Percentiles rank a stretch among this genome's conserved stretches.
phyloP scores from a whole-genome alignment of 2,113 vertebrate genomes.

The Eleginops maclovinus region DNA sequence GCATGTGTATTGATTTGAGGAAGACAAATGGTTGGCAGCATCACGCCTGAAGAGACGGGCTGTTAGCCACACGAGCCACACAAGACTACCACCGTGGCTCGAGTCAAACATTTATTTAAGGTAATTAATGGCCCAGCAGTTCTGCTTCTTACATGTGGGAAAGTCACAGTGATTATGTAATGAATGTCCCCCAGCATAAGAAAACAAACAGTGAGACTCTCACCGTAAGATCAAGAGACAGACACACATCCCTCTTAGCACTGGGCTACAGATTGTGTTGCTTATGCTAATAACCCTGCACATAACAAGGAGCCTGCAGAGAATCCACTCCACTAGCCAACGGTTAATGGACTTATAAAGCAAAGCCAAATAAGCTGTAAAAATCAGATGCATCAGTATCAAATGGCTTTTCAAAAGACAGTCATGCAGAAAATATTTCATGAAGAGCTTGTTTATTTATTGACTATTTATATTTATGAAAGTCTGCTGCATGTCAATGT shows the following conservation, averaged over 20 bases:
- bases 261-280: background rate
- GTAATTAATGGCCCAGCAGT: slow-evolving; percentile 4
- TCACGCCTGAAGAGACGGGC: slow-evolving; percentile 3
- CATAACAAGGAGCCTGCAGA: background rate
- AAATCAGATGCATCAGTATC: slow-evolving; percentile 7
- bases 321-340: background rate
- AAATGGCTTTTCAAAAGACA: background rate
- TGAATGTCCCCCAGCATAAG: background rate
- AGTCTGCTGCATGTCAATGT: background rate
- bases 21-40: slow-evolving; percentile 9
- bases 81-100: background rate
- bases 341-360: background rate
- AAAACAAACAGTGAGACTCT: background rate
- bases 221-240: background rate
- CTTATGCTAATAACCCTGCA: background rate
- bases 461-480: background rate
- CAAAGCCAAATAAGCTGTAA: slow-evolving; percentile 10
- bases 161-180: slow-evolving; percentile 24
- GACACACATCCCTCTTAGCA: background rate
- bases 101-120: slow-evolving; percentile 34
- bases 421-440: slow-evolving; percentile 3
- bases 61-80: background rate
- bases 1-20: slow-evolving; percentile 29
- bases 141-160: background rate
- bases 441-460: background rate